Conservation (phyloP, 2,113 vertebrate species). For the Seriola rivoliana region DNA sequence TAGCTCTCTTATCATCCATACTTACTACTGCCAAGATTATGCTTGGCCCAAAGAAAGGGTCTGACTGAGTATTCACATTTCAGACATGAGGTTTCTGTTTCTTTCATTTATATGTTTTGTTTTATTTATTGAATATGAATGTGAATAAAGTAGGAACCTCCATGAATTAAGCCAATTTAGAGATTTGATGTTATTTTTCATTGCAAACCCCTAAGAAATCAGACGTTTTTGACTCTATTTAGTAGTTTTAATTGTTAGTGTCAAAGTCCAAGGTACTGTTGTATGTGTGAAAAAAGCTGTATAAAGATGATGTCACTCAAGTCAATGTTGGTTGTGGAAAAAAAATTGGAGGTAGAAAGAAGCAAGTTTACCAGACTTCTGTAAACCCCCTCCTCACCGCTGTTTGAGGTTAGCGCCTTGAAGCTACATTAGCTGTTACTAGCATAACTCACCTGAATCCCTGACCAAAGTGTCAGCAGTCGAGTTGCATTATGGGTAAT, state of each 20-base stretch:
- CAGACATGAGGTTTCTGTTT: not conserved
- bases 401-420: not conserved
- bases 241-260: not conserved
- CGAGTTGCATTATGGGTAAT: not conserved
- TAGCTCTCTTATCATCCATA: conserved; percentile 37
- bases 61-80: not conserved
- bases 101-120: not conserved
- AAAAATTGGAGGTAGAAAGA: not conserved
- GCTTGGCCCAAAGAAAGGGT: not conserved
- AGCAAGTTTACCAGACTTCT: not conserved
- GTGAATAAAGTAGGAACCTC: not conserved
- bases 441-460: no score
- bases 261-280: no score
- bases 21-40: conserved; percentile 31
- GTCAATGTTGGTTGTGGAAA: no score
- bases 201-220: not conserved
- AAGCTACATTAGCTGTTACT: no score
- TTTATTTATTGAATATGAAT: not conserved
- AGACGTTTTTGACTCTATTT: not conserved
- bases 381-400: not conserved
- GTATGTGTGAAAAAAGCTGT: no score
- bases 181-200: not conserved
- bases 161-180: not conserved
- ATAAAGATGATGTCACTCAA: no score
- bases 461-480: not conserved